phyloP scores from a whole-genome alignment of 2,888 invertebrate genomes.

The Hesperia comma region DNA sequence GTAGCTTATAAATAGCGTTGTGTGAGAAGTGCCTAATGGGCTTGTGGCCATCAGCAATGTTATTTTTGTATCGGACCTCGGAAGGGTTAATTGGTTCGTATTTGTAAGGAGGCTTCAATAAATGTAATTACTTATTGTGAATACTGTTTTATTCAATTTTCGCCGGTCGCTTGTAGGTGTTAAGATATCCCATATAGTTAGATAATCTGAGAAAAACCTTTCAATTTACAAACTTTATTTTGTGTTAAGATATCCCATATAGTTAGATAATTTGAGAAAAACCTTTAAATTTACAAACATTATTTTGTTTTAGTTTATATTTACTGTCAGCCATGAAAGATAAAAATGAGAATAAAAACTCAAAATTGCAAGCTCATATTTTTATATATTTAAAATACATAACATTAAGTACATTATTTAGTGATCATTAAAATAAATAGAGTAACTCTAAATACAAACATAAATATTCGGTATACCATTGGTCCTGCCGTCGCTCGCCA shows the following conservation, averaged over 20 bases:
- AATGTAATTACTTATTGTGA: constrained; percentile 31
- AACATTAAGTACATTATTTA: constrained; percentile 70
- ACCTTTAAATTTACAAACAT: too few species aligned
- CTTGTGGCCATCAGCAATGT: constrained; percentile 38
- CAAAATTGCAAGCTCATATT: constrained; percentile 60
- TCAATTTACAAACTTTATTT: too few species aligned
- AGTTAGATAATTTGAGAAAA: too few species aligned
- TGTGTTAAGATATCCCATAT: too few species aligned
- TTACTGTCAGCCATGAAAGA: too few species aligned
- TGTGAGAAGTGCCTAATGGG: constrained; percentile 45
- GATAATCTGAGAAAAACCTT: too few species aligned
- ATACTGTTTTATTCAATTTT: neutral
- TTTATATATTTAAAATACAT: constrained; percentile 65
- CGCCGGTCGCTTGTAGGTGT: too few species aligned
- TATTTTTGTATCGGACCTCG: constrained; percentile 53
- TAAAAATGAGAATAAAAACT: constrained; percentile 31
- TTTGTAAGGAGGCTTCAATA: constrained; percentile 67
- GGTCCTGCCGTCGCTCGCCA: neutral
- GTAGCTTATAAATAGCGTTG: too few species aligned
- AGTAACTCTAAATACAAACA: constrained; percentile 43
- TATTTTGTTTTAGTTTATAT: too few species aligned
- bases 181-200: too few species aligned
- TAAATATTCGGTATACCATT: neutral
- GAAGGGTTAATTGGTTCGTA: constrained; percentile 55
- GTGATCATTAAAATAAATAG: constrained; percentile 62